Conservation (phyloP, 64 coral and sea anemone genomes). For the Montipora foliosa region DNA sequence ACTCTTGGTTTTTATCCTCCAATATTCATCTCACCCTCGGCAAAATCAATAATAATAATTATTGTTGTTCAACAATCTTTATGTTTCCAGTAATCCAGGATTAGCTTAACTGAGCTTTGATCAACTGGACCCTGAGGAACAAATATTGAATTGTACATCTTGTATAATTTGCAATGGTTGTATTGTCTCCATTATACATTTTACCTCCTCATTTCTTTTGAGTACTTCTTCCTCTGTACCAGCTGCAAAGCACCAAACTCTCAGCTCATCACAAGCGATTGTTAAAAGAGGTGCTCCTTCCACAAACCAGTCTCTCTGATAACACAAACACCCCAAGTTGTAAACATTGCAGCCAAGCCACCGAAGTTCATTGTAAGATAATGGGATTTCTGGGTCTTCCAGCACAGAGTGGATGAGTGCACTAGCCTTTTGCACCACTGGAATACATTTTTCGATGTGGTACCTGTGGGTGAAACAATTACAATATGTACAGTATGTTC, state of each 20-base stretch:
- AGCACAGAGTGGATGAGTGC: conserved; percentile 10
- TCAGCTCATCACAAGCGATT: conserved; percentile 56
- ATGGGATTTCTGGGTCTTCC: neutral
- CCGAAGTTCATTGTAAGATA: conserved; percentile 56
- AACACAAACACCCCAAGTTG: conserved; percentile 43
- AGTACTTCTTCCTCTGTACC: neutral
- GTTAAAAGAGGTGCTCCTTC: conserved; percentile 35
- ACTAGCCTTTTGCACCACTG: conserved; percentile 6
- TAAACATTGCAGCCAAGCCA: conserved; percentile 44
- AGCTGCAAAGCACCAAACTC: conserved; percentile 52
- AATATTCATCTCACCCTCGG: too few relatives aligned
- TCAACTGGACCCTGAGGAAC: too few relatives aligned
- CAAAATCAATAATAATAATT: too few relatives aligned
- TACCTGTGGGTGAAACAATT: neutral
- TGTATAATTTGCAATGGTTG: too few relatives aligned
- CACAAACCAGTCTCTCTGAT: conserved; percentile 45
- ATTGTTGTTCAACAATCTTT: too few relatives aligned
- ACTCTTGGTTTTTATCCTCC: too few relatives aligned
- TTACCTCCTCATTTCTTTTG: conserved; percentile 47
- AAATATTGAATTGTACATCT: too few relatives aligned
- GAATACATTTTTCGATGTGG: conserved; percentile 11
- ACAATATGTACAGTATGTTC: neutral
- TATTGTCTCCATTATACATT: neutral
- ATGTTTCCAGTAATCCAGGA: too few relatives aligned
- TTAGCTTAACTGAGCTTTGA: too few relatives aligned